Conservation (phyloP, 2,888 invertebrate genomes). For the Phortica magna region DNA sequence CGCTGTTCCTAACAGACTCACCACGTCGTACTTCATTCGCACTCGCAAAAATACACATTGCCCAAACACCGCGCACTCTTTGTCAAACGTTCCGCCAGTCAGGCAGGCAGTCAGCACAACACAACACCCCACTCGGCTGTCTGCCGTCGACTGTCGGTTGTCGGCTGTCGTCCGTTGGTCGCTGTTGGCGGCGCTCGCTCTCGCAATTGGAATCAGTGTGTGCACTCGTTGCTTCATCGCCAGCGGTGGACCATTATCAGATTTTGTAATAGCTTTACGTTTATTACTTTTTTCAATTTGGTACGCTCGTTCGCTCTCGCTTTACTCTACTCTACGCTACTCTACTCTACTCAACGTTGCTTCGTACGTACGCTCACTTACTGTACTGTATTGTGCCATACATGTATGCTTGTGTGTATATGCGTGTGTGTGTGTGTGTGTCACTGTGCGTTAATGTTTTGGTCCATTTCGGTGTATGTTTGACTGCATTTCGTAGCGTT, state of each 20-base stretch:
- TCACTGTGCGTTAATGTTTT: slow-evolving; percentile 40
- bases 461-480: slow-evolving; percentile 12
- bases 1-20: neutral
- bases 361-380: slow-evolving; percentile 29
- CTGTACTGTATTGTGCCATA: slow-evolving; percentile 53
- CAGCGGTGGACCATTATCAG: slow-evolving; percentile 70
- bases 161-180: neutral
- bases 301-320: slow-evolving; percentile 28
- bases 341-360: too few species aligned
- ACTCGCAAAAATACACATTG: neutral
- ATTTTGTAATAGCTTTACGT: slow-evolving; percentile 74
- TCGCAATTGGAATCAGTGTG: slow-evolving; percentile 32
- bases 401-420: slow-evolving; percentile 56
- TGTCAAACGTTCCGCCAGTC: neutral
- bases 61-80: neutral
- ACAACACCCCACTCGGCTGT: neutral
- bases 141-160: neutral
- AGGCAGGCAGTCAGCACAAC: too few species aligned
- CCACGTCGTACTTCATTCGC: neutral
- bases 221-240: slow-evolving; percentile 55
- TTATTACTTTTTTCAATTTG: slow-evolving; percentile 71
- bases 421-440: slow-evolving; percentile 43
- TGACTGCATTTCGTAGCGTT: slow-evolving; percentile 32
- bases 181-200: neutral
- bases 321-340: neutral